A percentile compares a stretch with the other conserved stretches of the same genome.
Evolutionary conservation across 2,797 vertebrate species (phyloP).

Genomic region (Pteropus rufus): DNA sequence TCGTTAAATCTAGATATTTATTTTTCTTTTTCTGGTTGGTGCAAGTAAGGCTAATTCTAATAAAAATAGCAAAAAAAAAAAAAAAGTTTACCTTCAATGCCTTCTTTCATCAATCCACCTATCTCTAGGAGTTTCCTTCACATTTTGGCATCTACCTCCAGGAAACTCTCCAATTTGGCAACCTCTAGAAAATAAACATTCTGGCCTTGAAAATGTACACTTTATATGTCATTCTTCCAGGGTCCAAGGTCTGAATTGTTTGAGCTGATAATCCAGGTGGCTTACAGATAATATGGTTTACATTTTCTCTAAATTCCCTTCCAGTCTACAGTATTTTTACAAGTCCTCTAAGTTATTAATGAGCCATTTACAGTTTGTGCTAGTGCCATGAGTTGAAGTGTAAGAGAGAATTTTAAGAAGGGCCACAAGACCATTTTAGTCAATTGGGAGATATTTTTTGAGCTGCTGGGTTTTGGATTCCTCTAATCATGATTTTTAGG

Average conservation of each 20-base stretch:
- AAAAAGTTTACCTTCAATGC: background rate
- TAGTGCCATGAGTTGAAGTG: background rate
- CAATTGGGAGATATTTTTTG: background rate
- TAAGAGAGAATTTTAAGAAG: conserved; percentile 7
- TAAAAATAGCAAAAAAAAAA: conserved; percentile 6
- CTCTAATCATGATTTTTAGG: background rate
- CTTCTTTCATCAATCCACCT: background rate
- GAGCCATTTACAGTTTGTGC: background rate
- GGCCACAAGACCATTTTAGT: background rate
- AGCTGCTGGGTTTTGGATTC: background rate
- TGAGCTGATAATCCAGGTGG: background rate
- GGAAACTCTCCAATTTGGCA: background rate
- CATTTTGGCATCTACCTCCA: background rate
- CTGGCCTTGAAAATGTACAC: background rate
- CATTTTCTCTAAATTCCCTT: background rate
- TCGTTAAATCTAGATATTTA: background rate
- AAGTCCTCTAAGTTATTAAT: background rate
- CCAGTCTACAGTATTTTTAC: background rate
- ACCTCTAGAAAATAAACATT: background rate
- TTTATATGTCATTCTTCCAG: background rate
- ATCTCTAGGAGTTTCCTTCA: background rate
- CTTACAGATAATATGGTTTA: background rate
- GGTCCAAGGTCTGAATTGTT: background rate
- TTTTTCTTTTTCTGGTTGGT: conserved; percentile 4
- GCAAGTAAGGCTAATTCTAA: conserved; percentile 6